Conservation (phyloP, 2,888 invertebrate species). For the Orthosia gracilis region DNA sequence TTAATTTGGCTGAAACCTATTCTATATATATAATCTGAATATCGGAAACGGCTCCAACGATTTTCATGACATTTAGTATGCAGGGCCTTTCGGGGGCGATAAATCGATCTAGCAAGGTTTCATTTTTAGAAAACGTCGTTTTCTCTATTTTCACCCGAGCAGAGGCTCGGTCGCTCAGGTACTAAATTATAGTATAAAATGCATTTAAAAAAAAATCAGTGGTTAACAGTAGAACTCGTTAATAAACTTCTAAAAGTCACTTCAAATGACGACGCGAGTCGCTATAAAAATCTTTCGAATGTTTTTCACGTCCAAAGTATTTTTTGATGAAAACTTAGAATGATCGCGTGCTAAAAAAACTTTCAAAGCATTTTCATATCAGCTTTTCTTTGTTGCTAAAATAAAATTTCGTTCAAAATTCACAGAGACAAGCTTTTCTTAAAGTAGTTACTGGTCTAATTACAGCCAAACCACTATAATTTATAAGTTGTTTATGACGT, state of each 20-base stretch:
- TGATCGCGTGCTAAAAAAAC: not conserved
- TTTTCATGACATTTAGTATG: too few species aligned
- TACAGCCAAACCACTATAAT: not conserved
- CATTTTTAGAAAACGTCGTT: too few species aligned
- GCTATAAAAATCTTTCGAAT: too few species aligned
- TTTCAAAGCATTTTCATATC: not conserved
- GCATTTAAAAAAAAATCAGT: not conserved
- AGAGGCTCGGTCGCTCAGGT: too few species aligned
- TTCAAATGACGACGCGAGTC: not conserved
- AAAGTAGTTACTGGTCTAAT: not conserved
- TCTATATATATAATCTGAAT: fast-evolving
- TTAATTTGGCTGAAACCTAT: not conserved
- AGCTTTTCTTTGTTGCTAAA: not conserved
- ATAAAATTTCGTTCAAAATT: not conserved
- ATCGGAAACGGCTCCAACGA: too few species aligned
- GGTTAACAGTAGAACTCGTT: not conserved
- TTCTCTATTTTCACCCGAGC: too few species aligned
- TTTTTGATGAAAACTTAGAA: not conserved
- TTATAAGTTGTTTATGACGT: not conserved
- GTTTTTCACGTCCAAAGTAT: too few species aligned
- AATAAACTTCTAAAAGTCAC: not conserved
- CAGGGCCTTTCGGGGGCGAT: too few species aligned
- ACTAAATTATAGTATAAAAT: not conserved
- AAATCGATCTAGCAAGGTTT: too few species aligned
- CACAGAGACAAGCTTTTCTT: not conserved